A percentile compares a stretch with the other conserved stretches of the same genome.
Evolutionary conservation across 2,888 invertebrate species (phyloP).

Genomic region (Sericinus montela): DNA sequence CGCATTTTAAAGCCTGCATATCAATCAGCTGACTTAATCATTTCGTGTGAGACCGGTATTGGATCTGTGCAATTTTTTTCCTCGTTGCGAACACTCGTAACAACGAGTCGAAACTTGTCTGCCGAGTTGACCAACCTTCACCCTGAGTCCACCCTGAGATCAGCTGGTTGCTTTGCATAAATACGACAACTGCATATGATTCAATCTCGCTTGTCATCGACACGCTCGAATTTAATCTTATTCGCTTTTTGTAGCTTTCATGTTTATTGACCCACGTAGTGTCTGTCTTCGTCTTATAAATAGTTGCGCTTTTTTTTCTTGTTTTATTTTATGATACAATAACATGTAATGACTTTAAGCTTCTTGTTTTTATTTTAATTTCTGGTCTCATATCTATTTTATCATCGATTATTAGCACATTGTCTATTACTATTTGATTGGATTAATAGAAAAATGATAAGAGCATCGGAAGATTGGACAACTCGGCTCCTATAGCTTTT

Average conservation of each 20-base stretch:
- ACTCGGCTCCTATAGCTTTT: neutral
- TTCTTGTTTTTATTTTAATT: slow-evolving; percentile 26
- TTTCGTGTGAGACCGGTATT: slow-evolving; percentile 35
- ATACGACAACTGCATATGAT: slow-evolving; percentile 64
- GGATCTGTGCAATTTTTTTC: slow-evolving; percentile 24
- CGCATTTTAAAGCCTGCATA: slow-evolving; percentile 3
- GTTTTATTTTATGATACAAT: slow-evolving; percentile 44
- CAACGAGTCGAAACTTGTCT: slow-evolving; percentile 52
- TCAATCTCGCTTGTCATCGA: slow-evolving; percentile 64
- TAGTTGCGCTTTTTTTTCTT: slow-evolving; percentile 33
- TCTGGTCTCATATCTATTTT: slow-evolving; percentile 18
- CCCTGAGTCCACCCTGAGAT: slow-evolving; percentile 47
- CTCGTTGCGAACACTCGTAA: slow-evolving; percentile 24
- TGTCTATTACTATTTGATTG: slow-evolving; percentile 17
- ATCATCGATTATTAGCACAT: slow-evolving; percentile 13
- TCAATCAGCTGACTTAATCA: slow-evolving; percentile 26
- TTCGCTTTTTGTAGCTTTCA: slow-evolving; percentile 42
- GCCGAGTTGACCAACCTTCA: slow-evolving; percentile 45
- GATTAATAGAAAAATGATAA: slow-evolving; percentile 9
- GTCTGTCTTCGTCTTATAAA: slow-evolving; percentile 32
- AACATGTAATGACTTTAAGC: slow-evolving; percentile 28
- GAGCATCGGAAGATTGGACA: neutral
- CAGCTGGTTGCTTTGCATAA: slow-evolving; percentile 54
- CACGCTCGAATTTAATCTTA: slow-evolving; percentile 39
- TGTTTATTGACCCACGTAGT: slow-evolving; percentile 53